Conservation (phyloP, 2,797 vertebrate genomes). For the Clarias fuscus region DNA sequence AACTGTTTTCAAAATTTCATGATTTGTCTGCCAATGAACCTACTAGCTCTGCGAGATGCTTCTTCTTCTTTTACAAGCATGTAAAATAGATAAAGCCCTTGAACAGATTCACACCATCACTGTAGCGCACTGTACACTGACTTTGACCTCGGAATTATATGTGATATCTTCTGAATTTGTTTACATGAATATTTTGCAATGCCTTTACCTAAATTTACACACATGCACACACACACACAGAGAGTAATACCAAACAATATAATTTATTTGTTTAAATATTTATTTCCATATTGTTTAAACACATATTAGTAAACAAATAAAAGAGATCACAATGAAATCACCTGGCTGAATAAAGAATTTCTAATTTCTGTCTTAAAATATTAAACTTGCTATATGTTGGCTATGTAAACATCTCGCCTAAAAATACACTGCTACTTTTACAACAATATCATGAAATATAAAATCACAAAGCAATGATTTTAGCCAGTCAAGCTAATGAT, state of each 20-base stretch:
- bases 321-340: conserved; percentile 56
- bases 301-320: neutral
- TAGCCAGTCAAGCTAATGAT: conserved; percentile 52
- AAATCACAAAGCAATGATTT: conserved; percentile 67
- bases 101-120: too few species aligned
- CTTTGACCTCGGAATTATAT: neutral
- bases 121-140: too few species aligned
- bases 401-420: conserved; percentile 70
- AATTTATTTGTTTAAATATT: neutral
- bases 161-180: neutral
- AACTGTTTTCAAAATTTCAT: neutral
- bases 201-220: neutral
- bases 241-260: neutral
- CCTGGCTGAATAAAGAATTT: conserved; percentile 59
- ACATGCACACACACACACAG: neutral
- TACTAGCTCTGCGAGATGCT: neutral
- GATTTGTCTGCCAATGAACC: neutral
- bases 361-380: conserved; percentile 60
- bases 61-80: neutral
- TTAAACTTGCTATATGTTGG: conserved; percentile 39
- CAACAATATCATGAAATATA: conserved; percentile 59
- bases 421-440: neutral
- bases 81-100: neutral
- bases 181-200: neutral
- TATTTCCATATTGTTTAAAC: neutral